Conservation (phyloP, 1,140 invertebrate genomes). For the Pseudachorutes palmiensis region DNA sequence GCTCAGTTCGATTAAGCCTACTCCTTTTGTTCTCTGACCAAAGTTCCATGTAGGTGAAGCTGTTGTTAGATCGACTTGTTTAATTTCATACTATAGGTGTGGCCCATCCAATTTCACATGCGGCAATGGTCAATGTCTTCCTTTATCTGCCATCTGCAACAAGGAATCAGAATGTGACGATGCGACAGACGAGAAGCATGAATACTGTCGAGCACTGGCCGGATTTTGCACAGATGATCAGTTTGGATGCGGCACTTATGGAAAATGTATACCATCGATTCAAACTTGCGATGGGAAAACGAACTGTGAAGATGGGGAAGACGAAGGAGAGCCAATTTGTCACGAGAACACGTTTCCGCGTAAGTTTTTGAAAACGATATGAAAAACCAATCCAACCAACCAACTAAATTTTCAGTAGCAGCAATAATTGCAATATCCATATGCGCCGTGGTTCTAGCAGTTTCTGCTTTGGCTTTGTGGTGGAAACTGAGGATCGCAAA, state of each 20-base stretch:
- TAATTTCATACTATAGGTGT: too few species aligned
- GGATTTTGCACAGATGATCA: neutral
- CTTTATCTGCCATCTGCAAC: neutral
- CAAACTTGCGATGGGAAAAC: neutral
- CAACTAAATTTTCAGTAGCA: too few species aligned
- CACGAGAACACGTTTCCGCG: neutral
- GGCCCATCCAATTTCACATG: neutral
- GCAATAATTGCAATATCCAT: too few species aligned
- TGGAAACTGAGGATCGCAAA: too few species aligned
- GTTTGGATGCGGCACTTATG: neutral
- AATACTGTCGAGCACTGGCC: neutral
- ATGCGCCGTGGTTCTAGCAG: too few species aligned
- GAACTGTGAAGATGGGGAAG: neutral
- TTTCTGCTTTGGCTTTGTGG: too few species aligned
- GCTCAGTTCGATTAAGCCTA: too few species aligned
- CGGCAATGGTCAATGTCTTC: neutral
- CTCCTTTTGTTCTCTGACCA: too few species aligned
- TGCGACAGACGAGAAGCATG: neutral
- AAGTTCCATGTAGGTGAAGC: too few species aligned
- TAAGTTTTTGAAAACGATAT: too few species aligned
- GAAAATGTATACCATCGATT: neutral
- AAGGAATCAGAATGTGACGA: neutral
- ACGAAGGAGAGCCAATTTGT: neutral
- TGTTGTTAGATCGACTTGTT: too few species aligned
- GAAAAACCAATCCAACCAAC: too few species aligned